Base-by-base conservation (phyloP, 1,140 invertebrate genomes). In the Heliconius congener region DNA sequence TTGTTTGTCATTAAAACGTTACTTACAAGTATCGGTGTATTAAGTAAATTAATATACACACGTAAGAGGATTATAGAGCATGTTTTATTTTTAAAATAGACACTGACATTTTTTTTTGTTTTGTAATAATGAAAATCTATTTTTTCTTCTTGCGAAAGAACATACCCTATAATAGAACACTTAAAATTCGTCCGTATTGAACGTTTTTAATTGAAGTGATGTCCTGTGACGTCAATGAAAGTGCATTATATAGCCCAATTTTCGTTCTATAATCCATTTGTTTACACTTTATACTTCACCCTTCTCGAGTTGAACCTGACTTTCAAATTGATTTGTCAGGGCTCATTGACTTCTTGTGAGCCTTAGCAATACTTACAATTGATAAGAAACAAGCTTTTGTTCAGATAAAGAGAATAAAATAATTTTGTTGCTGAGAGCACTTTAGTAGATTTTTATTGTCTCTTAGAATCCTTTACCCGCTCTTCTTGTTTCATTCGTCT, bases 401-500 rank as follows among this genome's bases (percentile, higher is more conserved):
- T 42, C 73, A 34, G 74, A 37, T 74, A 76, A 80, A 77, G 75
- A 66, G 71, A 79, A 76, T 82, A 75, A 76, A 71, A 74, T 78
- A 81, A 85, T 83, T 83, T 78, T 73, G 71, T 85, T 85, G 71
- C 78, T 6, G 66, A 80, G 72, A 74, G 46, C 82, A 82, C 80
- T 83, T 83, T 78, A 76, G 78, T 78, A 70, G 81, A 82, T 83
- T 85, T 34, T 85, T 83, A 83, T 83, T 82, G 76, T 83, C 78
- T 81, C 73, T 79, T 79, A 81, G 76, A 80, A 84, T 82, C 77
- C 77, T 80, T 77, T 81, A 78, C 76, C 60, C 77, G 83, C 55
- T 79, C 78, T 73, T 80, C 71, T 77, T 78, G 79, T 84, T 81
- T 79, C 42, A 57, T 80, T 74, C 81, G 39, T 73, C 70, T 66